Evolutionary conservation across 1,140 invertebrate species (phyloP), one percentile per base, ranked within the genome.

Genomic region (Bactericera cockerelli): DNA sequence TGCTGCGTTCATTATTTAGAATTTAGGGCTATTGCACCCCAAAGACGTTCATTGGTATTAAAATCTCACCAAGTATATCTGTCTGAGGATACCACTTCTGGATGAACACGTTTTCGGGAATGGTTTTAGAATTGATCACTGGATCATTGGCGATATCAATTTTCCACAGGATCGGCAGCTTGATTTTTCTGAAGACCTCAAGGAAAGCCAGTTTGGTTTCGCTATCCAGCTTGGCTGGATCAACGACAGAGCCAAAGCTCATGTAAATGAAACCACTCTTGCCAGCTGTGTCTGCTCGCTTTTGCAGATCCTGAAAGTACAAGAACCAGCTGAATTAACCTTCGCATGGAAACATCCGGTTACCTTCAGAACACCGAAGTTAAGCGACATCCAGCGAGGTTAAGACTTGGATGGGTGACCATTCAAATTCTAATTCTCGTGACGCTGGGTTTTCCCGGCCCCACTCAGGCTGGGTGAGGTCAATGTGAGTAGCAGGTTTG

Each of bases 11-110:
- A n/a, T n/a, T n/a, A n/a, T n/a, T n/a, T n/a, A n/a, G n/a, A n/a
- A n/a, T n/a, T n/a, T n/a, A n/a, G n/a, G n/a, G n/a, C n/a, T n/a
- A n/a, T n/a, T n/a, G n/a, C n/a, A n/a, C n/a, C n/a, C n/a, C n/a
- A n/a, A n/a, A n/a, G n/a, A n/a, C n/a, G n/a, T n/a, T n/a, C n/a
- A n/a, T n/a, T n/a, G n/a, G n/a, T n/a, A n/a, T n/a, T n/a, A 19
- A 16, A 4, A 16, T 6, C 21, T 57, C 22, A 62, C 61, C 33
- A 1, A 62, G 31, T 6, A 62, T 59, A 26, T 62, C 61, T 28
- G 39, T 22, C 49, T 62, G 61, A 8, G 61, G 61, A 26, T 56
- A 39, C 55, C 58, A 59, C 21, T 59, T 62, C 16, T 33, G 28
- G 1, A 39, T 57, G 26, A 59, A 42, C 26, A 62, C 26, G 21